phyloP scores from a whole-genome alignment of 2,113 vertebrate genomes.

The Upupa epops region DNA sequence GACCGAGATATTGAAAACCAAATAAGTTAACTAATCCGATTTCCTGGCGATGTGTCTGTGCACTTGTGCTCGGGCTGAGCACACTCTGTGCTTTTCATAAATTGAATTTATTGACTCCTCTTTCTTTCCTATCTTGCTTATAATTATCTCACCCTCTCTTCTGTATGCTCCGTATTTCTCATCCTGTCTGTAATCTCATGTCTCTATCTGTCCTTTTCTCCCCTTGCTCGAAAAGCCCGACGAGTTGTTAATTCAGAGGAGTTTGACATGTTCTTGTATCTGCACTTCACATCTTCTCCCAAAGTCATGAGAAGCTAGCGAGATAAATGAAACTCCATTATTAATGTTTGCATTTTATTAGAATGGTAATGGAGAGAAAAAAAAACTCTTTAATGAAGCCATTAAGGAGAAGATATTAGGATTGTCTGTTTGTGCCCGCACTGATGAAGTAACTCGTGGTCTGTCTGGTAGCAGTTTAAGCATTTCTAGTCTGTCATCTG shows the following conservation, averaged over 20 bases:
- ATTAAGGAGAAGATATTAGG: neutral
- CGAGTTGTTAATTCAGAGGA: constrained; percentile 33
- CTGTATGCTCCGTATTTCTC: constrained; percentile 42
- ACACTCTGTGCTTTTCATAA: constrained; percentile 63
- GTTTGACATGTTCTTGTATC: constrained; percentile 14
- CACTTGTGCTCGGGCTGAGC: neutral
- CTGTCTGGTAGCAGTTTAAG: neutral
- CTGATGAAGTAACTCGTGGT: neutral
- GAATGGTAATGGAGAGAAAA: neutral
- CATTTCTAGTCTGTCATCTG: neutral
- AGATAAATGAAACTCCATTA: constrained; percentile 45
- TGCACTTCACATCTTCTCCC: constrained; percentile 9
- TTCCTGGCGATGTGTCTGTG: constrained; percentile 21
- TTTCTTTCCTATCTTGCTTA: constrained; percentile 61
- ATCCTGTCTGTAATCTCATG: constrained; percentile 29
- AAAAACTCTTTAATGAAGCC: constrained; percentile 22
- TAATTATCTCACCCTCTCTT: constrained; percentile 55
- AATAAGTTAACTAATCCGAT: constrained; percentile 56
- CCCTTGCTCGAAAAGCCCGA: constrained; percentile 30
- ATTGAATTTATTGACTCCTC: constrained; percentile 67
- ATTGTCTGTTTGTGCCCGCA: neutral
- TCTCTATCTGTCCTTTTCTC: constrained; percentile 61
- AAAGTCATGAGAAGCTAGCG: neutral
- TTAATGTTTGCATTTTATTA: constrained; percentile 43
- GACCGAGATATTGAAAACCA: constrained; percentile 53